These are phyloP conservation scores for Palythoa grandis DNA, from an alignment of 92 coral and sea anemone species.

Conservation along the genomic window DNA sequence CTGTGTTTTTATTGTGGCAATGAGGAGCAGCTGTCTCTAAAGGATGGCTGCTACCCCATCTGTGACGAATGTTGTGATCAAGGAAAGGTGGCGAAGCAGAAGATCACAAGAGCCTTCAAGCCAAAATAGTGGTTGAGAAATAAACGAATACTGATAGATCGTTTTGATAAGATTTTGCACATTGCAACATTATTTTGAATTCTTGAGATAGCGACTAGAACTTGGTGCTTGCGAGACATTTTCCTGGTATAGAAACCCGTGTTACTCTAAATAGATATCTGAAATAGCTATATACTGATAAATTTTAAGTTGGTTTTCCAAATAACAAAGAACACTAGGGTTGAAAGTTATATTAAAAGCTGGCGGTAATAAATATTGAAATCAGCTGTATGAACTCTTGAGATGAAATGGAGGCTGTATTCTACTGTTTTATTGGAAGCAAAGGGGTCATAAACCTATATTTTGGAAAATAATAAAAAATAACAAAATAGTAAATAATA, in stretches of 20 bases:
- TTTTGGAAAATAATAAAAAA: no score
- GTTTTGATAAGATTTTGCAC: no score
- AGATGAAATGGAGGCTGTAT: no score
- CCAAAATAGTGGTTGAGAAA: constrained; percentile 14
- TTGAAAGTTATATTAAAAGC: no score
- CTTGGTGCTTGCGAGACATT: constrained; percentile 30
- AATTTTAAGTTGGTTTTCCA: constrained; percentile 21
- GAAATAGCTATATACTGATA: constrained; percentile 37
- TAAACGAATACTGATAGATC: neutral
- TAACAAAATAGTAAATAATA: no score
- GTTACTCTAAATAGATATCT: constrained; percentile 32
- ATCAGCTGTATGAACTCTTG: no score
- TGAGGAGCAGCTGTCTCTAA: constrained; percentile 37
- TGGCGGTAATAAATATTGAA: no score
- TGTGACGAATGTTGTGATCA: constrained; percentile 5
- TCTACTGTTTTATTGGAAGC: no score
- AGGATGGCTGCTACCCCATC: constrained; percentile 42
- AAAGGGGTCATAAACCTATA: no score
- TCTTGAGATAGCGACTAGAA: constrained; percentile 2
- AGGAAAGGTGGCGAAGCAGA: constrained; percentile 39
- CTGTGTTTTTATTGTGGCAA: constrained; percentile 18
- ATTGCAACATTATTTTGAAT: neutral
- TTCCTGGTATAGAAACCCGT: constrained; percentile 30
- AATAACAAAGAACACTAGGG: no score
- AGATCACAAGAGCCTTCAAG: constrained; percentile 11